Percentiles rank a stretch among this genome's conserved stretches.
phyloP scores from a whole-genome alignment of 2,888 invertebrate species.

The Cantharis nigra region DNA sequence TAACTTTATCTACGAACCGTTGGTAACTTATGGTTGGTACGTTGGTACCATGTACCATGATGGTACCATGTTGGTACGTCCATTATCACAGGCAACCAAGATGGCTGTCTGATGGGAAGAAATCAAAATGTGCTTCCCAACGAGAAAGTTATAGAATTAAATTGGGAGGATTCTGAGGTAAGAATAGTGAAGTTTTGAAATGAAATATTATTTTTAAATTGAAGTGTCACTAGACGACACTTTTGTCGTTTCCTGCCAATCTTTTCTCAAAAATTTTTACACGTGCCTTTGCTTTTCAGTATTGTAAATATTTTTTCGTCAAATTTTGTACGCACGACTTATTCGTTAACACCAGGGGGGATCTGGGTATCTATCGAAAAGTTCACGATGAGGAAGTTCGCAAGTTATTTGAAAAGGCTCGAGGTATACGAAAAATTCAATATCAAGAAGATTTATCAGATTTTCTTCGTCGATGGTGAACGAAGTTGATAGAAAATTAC shows the following conservation, averaged over 20 bases:
- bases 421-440: slow-evolving; percentile 81
- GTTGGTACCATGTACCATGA: too few relatives aligned
- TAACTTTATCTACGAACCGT: too few relatives aligned
- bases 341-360: slow-evolving; percentile 97
- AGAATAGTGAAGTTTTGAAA: slow-evolving; percentile 38
- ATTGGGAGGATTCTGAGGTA: slow-evolving; percentile 96
- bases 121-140: slow-evolving; percentile 92
- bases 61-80: too few relatives aligned
- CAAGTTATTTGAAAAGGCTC: slow-evolving; percentile 79
- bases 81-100: too few relatives aligned
- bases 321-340: slow-evolving; percentile 98
- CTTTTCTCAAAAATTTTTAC: slow-evolving; percentile 20
- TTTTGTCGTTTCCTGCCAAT: not conserved
- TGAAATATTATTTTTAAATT: not conserved
- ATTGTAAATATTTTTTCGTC: slow-evolving; percentile 94
- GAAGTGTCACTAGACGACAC: not conserved
- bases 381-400: slow-evolving; percentile 96
- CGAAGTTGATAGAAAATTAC: slow-evolving; percentile 83
- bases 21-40: too few relatives aligned
- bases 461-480: slow-evolving; percentile 92
- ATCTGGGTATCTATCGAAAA: slow-evolving; percentile 90
- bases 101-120: slow-evolving; percentile 94
- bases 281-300: slow-evolving; percentile 65
- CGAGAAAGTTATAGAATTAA: slow-evolving; percentile 84
- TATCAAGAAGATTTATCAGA: slow-evolving; percentile 95